Base-by-base conservation (phyloP, 2,797 vertebrate species). In the Coregonus ussuriensis region DNA sequence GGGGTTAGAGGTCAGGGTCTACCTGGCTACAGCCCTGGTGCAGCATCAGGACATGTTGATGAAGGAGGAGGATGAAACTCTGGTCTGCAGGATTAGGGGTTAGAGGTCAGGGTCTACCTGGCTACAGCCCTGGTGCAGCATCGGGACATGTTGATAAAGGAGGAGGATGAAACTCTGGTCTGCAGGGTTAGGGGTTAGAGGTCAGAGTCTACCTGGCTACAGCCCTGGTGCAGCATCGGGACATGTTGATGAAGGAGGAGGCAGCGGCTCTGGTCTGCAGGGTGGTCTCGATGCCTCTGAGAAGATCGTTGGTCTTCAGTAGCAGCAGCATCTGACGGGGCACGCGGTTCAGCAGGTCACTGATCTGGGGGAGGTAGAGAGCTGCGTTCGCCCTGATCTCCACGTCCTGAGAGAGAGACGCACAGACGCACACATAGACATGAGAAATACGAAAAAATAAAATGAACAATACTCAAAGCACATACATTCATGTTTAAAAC, bases 31-130 rank as follows among this genome's bases (percentile, higher is more conserved):
- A 41, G 7, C 37, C 6, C 37, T 7, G 37, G 37, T 9, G 37
- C 98, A 99, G 92, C 97, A 99, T 74, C 97, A 96, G 15, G 97
- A 97, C 97, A 99, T 99, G 93, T 93, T 96, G 92, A 99, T 95
- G 88, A 98, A 99, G 83, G 97, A 98, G 47, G 96, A 98, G 82
- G 98, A 96, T 0, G 93, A 93, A 18, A 1, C 29, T 31, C 29
- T 66, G 3, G 6, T 16, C 29, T 33, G 29, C 15, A 16, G 65
- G 25, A 14, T 31, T 16, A 47, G 71, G 25, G 51, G 51, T 13
- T 6, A 31, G 16, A 18, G 21, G 47, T 53, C 6, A 21, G 51
- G 6, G 54, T 77, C 92, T 93, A 98, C 97, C 82, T 88, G 52
- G 97, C 94, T 72, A 98, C 69, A 0, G 97, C 96, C 16, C 95